phyloP scores from a whole-genome alignment of 2,888 invertebrate species.

The Hoplodrina ambigua region DNA sequence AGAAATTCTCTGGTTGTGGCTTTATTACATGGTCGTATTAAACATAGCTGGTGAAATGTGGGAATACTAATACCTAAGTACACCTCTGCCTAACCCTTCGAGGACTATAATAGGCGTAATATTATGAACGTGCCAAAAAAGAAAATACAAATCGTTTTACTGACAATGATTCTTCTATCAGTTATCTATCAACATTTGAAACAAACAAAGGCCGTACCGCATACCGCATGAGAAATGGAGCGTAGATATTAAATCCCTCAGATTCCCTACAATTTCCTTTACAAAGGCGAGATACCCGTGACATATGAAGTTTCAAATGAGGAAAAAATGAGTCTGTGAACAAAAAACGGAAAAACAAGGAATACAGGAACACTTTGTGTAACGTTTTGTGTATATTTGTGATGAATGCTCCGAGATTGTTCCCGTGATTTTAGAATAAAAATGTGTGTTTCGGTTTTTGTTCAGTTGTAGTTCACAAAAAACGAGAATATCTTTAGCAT shows the following conservation, averaged over 20 bases:
- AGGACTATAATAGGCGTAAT: too few species aligned
- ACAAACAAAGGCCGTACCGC: conserved; percentile 29
- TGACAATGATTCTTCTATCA: conserved; percentile 15
- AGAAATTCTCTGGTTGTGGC: too few species aligned
- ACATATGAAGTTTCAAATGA: conserved; percentile 58
- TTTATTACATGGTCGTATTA: too few species aligned
- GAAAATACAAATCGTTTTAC: background rate
- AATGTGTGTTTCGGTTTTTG: conserved; percentile 2
- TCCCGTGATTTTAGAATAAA: conserved; percentile 29
- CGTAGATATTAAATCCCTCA: conserved; percentile 58
- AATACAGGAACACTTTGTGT: conserved; percentile 28
- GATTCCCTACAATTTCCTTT: conserved; percentile 21
- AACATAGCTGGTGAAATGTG: too few species aligned
- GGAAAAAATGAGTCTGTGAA: conserved; percentile 47
- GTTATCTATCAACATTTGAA: conserved; percentile 21
- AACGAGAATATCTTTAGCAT: too few species aligned
- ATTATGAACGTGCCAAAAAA: too few species aligned
- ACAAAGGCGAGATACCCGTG: conserved; percentile 43
- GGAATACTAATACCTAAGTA: too few species aligned
- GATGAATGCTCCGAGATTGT: conserved; percentile 38
- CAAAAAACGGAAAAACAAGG: conserved; percentile 8
- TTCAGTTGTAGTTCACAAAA: too few species aligned
- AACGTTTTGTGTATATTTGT: conserved; percentile 36
- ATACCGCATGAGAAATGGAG: conserved; percentile 36
- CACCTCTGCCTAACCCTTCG: too few species aligned